Evolutionary conservation across 2,113 vertebrate genomes (phyloP), one percentile per base, ranked within the genome.

Genomic region (Alaudala cheleensis): DNA sequence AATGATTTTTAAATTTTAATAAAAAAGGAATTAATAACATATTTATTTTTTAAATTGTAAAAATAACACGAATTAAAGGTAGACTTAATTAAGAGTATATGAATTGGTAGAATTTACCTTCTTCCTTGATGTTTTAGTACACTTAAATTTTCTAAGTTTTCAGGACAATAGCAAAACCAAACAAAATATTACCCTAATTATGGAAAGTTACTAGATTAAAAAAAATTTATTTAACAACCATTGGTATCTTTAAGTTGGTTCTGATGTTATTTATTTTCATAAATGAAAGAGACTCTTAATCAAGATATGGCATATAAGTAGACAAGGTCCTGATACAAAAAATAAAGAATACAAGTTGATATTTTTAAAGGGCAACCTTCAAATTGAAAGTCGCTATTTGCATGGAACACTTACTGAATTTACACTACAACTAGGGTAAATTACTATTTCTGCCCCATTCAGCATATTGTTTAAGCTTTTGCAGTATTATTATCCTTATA

Each of bases 251-350:
- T 50, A 71, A 34, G 4, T 39, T 69, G 12, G 4, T 62, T 88
- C 14, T 56, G 37, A 51, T 53, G 2, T 51, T 76, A 69, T 51
- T 60, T 77, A 10, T 4, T 78, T 70, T 78, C 31, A 53, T 51
- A 61, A 77, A 64, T 25, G 7, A 86, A 79, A 64, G 5, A 39
- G 26, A 42, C 1, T 49, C 6, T 39, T 56, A 54, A 71, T 44
- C 31, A 61, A 56, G 23, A 65, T 70, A 44, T 71, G 5, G 4
- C 10, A 67, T 60, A 8, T 28, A 47, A 31, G 11, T 40, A 82
- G 44, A 65, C 9, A 34, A 47, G 4, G 12, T 49, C n/a, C 20
- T 37, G 13, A 56, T 44, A 17, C 0, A 0, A 69, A 64, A 67
- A 66, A 15, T 6, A 50, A 73, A 70, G 88, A 83, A 47, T 5